These are phyloP conservation scores for Nerophis ophidion DNA, from an alignment of 2,113 vertebrate genomes.

Conservation along the genomic window DNA sequence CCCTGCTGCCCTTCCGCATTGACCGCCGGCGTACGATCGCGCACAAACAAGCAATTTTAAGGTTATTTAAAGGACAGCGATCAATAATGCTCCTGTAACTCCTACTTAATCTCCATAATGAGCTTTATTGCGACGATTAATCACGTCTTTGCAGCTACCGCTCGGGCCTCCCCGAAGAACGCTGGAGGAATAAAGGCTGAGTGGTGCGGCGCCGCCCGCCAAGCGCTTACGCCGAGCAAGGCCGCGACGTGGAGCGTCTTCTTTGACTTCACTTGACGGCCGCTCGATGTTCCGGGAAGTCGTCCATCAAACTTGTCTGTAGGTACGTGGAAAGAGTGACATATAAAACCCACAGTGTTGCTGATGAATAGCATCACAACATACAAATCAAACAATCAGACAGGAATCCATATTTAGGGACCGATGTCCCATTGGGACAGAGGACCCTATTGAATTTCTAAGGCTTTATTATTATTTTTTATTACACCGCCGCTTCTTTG, in stretches of 20 bases:
- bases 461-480: no score
- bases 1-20: conserved; percentile 51
- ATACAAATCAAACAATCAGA: not conserved
- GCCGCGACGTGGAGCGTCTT: conserved; percentile 22
- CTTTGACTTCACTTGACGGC: conserved; percentile 20
- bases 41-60: conserved; percentile 71
- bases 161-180: conserved; percentile 55
- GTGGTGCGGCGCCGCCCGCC: conserved; percentile 31
- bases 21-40: conserved; percentile 58
- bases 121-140: conserved; percentile 75
- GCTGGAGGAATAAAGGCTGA: conserved; percentile 53
- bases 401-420: no score
- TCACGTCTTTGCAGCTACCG: conserved; percentile 64
- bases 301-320: conserved; percentile 15
- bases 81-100: conserved; percentile 75
- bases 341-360: not conserved
- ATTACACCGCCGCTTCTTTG: no score
- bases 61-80: conserved; percentile 77
- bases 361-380: not conserved
- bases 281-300: conserved; percentile 19
- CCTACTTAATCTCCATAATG: conserved; percentile 77
- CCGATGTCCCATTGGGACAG: no score
- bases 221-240: conserved; percentile 7
- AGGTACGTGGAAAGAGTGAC: conserved; percentile 2
- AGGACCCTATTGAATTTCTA: no score